phyloP scores from a whole-genome alignment of 2,888 invertebrate genomes.

The Cenopis cana region DNA sequence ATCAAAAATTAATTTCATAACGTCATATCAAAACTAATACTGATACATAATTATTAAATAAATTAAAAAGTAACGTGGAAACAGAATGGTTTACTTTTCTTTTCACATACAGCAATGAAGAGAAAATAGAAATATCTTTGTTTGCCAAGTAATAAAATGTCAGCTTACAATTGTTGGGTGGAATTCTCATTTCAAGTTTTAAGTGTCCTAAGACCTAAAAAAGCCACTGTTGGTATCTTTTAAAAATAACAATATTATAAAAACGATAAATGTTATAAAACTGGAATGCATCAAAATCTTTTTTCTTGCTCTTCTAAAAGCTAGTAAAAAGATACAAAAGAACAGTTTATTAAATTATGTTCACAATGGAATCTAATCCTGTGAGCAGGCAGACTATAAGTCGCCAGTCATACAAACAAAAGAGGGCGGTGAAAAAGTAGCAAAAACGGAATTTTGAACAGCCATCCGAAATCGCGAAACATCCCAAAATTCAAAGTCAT shows the following conservation, averaged over 20 bases:
- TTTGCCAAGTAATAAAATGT: neutral
- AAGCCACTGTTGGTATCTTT: conserved; percentile 19
- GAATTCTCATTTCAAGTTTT: neutral
- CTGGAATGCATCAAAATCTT: conserved; percentile 10
- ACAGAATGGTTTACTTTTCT: too few relatives aligned
- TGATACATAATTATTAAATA: too few relatives aligned
- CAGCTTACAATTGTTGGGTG: neutral
- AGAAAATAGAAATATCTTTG: neutral
- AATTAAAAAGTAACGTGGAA: too few relatives aligned
- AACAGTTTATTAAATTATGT: conserved; percentile 58
- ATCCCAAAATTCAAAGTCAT: conserved; percentile 72
- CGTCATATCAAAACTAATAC: too few relatives aligned
- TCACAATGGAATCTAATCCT: conserved; percentile 50
- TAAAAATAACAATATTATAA: neutral
- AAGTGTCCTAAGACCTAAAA: neutral
- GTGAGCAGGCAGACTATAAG: conserved; percentile 68
- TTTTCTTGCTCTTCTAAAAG: conserved; percentile 47
- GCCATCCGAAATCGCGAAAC: conserved; percentile 56
- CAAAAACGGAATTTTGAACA: conserved; percentile 57
- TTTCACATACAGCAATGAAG: neutral
- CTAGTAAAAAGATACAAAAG: conserved; percentile 52
- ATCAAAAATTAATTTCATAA: too few relatives aligned
- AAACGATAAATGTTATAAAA: neutral
- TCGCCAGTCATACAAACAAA: conserved; percentile 67
- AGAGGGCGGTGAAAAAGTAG: conserved; percentile 61